Evolutionary conservation across 1,140 invertebrate genomes (phyloP).

Genomic region (Hermetia illucens): DNA sequence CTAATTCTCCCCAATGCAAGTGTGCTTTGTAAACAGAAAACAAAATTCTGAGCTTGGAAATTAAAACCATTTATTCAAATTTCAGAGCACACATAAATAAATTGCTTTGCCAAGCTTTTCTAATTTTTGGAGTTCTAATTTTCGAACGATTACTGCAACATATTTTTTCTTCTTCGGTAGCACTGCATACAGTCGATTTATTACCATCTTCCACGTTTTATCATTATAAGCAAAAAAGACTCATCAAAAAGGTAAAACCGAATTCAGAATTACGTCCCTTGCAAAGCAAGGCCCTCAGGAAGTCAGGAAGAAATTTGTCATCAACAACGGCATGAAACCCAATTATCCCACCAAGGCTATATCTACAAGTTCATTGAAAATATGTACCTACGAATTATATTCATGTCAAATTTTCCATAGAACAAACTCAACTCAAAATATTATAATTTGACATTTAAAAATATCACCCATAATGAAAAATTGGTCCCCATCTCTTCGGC

Average conservation of each 20-base stretch:
- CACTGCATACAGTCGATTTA: neutral
- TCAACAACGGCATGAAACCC: conserved; percentile 3
- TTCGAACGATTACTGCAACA: neutral
- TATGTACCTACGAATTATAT: too few species aligned
- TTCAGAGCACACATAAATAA: conserved; percentile 18
- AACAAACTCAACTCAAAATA: too few species aligned
- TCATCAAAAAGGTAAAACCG: neutral
- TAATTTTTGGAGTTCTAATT: neutral
- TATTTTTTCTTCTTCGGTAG: conserved; percentile 1
- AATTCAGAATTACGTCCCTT: conserved; percentile 13
- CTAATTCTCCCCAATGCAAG: too few species aligned
- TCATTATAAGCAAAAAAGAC: neutral
- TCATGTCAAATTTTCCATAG: too few species aligned
- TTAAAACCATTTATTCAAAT: conserved; percentile 17
- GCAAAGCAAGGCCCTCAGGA: conserved; percentile 8
- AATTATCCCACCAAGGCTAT: neutral
- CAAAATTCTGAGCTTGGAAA: too few species aligned
- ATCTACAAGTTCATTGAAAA: neutral
- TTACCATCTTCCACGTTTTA: neutral
- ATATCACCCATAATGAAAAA: neutral
- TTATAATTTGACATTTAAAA: too few species aligned
- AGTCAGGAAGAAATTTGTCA: conserved; percentile 9
- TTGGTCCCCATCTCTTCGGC: too few species aligned
- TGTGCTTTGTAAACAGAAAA: too few species aligned
- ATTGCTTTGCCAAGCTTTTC: conserved; percentile 20